Conservation (phyloP, 1,140 invertebrate genomes). For the Halesus radiatus region DNA sequence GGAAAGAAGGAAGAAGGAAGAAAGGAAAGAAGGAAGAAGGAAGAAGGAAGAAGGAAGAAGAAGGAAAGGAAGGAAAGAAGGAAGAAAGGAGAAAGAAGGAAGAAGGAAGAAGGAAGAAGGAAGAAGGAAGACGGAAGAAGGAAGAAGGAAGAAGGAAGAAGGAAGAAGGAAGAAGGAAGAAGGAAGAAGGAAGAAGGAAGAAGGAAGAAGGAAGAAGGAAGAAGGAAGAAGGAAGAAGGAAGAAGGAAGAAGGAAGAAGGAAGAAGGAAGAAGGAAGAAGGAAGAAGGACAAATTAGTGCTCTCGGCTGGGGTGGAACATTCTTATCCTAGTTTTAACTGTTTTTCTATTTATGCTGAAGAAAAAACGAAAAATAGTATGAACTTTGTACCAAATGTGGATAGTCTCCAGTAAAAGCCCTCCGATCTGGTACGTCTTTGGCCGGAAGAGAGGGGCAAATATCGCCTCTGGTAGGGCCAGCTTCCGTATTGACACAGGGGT, state of each 20-base stretch:
- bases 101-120: not conserved
- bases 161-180: not conserved
- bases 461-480: too few relatives aligned
- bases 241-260: not conserved
- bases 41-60: not conserved
- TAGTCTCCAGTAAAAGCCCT: too few relatives aligned
- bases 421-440: too few relatives aligned
- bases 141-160: not conserved
- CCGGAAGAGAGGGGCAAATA: too few relatives aligned
- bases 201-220: not conserved
- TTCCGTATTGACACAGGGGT: too few relatives aligned
- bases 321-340: too few relatives aligned
- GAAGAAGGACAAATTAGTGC: too few relatives aligned
- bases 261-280: not conserved
- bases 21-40: not conserved
- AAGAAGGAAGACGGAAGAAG: not conserved
- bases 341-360: too few relatives aligned
- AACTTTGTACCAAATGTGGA: too few relatives aligned
- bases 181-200: not conserved
- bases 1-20: not conserved
- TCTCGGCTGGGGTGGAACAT: too few relatives aligned
- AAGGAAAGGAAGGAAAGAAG: not conserved
- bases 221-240: not conserved
- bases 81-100: not conserved
- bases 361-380: too few relatives aligned